Conservation (phyloP, 92 coral and sea anemone species). For the Actinernus sp. region DNA sequence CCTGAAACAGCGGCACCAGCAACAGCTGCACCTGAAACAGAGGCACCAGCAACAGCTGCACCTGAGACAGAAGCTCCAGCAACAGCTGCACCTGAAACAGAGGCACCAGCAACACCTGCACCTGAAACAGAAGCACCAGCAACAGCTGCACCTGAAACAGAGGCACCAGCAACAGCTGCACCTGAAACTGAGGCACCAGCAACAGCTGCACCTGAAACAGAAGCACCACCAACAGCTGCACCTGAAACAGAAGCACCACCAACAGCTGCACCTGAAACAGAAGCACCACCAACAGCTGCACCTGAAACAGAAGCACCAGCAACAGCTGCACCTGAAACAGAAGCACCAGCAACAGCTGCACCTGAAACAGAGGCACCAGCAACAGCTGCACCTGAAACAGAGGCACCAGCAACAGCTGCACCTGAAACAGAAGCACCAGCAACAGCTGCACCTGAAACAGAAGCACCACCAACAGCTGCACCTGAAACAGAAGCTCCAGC, state of each 20-base stretch:
- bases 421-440: no score
- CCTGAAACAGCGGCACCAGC: background rate
- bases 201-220: background rate
- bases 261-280: background rate
- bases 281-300: no score
- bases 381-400: no score
- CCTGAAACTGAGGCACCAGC: background rate
- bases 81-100: background rate
- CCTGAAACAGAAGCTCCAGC: no score
- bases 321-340: background rate
- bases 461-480: no score
- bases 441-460: no score
- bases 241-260: background rate
- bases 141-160: slow-evolving; percentile 1
- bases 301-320: no score
- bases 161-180: background rate
- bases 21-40: background rate
- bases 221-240: background rate
- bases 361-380: background rate
- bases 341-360: background rate
- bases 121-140: no score
- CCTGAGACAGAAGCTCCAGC: background rate
- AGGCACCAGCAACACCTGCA: background rate
- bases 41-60: no score
- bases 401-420: no score